Evolutionary conservation across 2,888 invertebrate species (phyloP), one percentile per base, ranked within the genome.

Genomic region (Nomada ruficornis): DNA sequence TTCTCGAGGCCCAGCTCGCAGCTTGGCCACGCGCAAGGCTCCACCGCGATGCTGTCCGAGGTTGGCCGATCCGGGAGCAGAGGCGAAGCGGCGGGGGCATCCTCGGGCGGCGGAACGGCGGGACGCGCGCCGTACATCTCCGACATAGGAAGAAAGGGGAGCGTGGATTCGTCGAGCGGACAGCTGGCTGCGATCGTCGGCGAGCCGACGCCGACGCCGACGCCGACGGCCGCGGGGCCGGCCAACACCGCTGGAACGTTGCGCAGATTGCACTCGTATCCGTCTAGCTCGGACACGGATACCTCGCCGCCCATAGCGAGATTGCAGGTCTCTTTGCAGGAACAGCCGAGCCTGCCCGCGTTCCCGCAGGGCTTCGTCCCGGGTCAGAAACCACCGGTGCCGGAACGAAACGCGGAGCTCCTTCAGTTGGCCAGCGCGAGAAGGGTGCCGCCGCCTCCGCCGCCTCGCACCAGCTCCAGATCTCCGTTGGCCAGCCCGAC

Each of bases 381-480:
- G 0, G 81, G 80, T 10, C 95, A 80, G 94, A 94, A 89, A 93
- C 98, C 98, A 70, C 97, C 98, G 59, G 96, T 97, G 79, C 97
- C 97, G 74, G 97, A 97, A 94, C 95, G 97, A 42, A 97, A 97
- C 91, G 96, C 96, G 55, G 97, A 97, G 92, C 94, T 97, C 80
- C 95, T 97, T 78, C 96, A 96, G 78, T 94, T 97, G 92, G 96
- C 96, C 62, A 95, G 95, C 20, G 96, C 96, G 78, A 96, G 97
- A 90, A 95, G 97, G 72, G 96, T 97, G 62, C 98, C 98, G 10
- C 98, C 98, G 23, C 98, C 97, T n/a, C 97, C 98, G 47, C 98
- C 98, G 44, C 98, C 98, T n/a, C 95, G 98, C 87, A 98, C 98
- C 87, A 97, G 97, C 88, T 98, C 98, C 67, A 96, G 97, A 91